Percentiles rank a stretch among this genome's conserved stretches.
Conservation (phyloP, 2,888 invertebrate species). For the Stomorhina lunata region DNA sequence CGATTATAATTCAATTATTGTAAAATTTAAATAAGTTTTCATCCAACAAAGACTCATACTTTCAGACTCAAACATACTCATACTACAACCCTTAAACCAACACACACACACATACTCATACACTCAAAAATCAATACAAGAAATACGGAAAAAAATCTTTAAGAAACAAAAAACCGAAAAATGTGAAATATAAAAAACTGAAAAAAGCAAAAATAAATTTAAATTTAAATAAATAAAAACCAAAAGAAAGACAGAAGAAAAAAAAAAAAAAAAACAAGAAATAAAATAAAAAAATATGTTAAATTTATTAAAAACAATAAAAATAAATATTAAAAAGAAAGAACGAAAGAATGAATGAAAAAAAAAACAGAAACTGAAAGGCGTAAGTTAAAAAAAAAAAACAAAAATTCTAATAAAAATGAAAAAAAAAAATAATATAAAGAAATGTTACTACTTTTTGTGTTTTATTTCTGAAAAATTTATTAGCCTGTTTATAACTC, state of each 20-base stretch:
- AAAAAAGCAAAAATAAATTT: slow-evolving; percentile 21
- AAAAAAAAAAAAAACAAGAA: slow-evolving; percentile 19
- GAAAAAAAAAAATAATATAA: slow-evolving; percentile 59
- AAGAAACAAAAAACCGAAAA: slow-evolving; percentile 5
- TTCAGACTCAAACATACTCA: background rate
- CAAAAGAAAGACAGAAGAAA: slow-evolving; percentile 8
- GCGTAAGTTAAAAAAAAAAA: background rate
- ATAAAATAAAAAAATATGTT: slow-evolving; percentile 54
- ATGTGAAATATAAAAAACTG: slow-evolving; percentile 1
- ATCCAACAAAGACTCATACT: too few relatives aligned
- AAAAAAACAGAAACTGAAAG: background rate
- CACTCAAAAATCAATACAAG: background rate
- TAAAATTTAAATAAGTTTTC: slow-evolving; percentile 64
- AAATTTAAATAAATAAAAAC: slow-evolving; percentile 18
- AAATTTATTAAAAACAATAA: slow-evolving; percentile 66
- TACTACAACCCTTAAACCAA: background rate
- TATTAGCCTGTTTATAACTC: background rate
- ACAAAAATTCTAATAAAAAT: slow-evolving; percentile 61
- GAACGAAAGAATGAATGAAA: slow-evolving; percentile 11
- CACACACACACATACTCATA: background rate
- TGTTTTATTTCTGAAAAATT: slow-evolving; percentile 46
- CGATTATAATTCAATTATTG: slow-evolving; percentile 65
- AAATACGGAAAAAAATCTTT: slow-evolving; percentile 9
- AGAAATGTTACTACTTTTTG: slow-evolving; percentile 52
- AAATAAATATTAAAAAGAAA: slow-evolving; percentile 40